These are phyloP conservation scores for Amphiprion percula DNA, from an alignment of 2,113 vertebrate genomes.

Conservation along the genomic window DNA sequence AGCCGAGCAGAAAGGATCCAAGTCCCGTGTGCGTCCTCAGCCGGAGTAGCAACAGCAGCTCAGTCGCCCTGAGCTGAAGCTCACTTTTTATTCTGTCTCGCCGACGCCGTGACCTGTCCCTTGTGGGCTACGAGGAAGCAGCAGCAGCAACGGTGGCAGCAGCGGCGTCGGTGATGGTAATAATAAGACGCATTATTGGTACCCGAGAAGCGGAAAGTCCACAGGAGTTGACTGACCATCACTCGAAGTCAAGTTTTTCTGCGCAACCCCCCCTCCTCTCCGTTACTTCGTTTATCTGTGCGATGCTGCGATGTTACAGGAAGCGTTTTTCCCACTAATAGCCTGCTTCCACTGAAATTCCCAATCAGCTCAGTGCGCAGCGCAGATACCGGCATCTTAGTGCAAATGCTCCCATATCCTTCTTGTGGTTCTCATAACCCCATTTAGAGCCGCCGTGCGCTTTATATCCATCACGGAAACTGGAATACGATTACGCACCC, in stretches of 20 bases:
- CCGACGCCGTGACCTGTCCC: constrained; percentile 85
- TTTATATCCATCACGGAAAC: constrained; percentile 54
- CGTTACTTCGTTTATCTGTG: constrained; percentile 75
- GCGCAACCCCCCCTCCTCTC: constrained; percentile 60
- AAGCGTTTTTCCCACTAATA: constrained; percentile 72
- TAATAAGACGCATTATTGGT: constrained; percentile 71
- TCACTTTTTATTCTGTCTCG: constrained; percentile 83
- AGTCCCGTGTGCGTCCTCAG: constrained; percentile 61
- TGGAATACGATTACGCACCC: constrained; percentile 38
- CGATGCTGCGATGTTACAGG: constrained; percentile 74
- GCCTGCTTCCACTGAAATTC: constrained; percentile 72
- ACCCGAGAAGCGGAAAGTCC: constrained; percentile 57
- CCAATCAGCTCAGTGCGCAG: constrained; percentile 49
- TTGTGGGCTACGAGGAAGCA: constrained; percentile 75
- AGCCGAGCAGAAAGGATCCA: constrained; percentile 26
- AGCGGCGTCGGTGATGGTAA: constrained; percentile 57
- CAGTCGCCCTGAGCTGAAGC: constrained; percentile 56
- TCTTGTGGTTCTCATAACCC: constrained; percentile 45
- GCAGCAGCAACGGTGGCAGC: constrained; percentile 50
- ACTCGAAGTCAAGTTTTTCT: constrained; percentile 58
- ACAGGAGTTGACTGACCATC: constrained; percentile 75
- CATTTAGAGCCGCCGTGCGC: constrained; percentile 61
- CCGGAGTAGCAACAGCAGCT: constrained; percentile 18
- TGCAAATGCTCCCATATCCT: constrained; percentile 60
- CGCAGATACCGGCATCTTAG: constrained; percentile 67